These are phyloP conservation scores for Hemiscyllium ocellatum DNA, from an alignment of 2,113 vertebrate genomes.

Conservation along the genomic window DNA sequence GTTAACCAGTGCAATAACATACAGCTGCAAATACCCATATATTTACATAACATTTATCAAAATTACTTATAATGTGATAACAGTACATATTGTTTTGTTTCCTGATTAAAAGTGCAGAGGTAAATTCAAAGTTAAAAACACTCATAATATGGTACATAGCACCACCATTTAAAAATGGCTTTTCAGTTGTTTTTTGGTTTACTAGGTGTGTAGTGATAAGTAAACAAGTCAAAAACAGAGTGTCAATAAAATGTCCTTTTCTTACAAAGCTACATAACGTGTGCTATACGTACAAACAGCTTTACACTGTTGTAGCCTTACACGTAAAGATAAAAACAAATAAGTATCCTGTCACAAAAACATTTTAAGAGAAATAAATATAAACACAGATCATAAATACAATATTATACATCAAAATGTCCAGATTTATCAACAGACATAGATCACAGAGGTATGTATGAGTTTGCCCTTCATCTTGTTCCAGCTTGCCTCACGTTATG, in stretches of 20 bases:
- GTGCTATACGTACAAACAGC: constrained; percentile 26
- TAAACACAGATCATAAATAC: constrained; percentile 31
- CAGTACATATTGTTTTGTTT: constrained; percentile 35
- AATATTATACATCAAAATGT: constrained; percentile 26
- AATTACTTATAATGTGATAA: constrained; percentile 31
- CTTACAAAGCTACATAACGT: constrained; percentile 30
- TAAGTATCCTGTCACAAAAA: constrained; percentile 28
- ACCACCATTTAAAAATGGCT: constrained; percentile 28
- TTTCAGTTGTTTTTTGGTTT: constrained; percentile 31
- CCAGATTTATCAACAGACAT: constrained; percentile 36
- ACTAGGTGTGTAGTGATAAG: constrained; percentile 25
- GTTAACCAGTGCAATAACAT: constrained; percentile 36
- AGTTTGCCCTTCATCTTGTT: constrained; percentile 33
- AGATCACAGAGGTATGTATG: constrained; percentile 34
- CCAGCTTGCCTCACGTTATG: constrained; percentile 19
- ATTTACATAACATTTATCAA: constrained; percentile 32
- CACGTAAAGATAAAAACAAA: constrained; percentile 3
- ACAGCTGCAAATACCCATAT: constrained; percentile 36
- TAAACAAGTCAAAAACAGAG: constrained; percentile 35
- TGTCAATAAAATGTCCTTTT: constrained; percentile 34
- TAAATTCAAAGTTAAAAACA: constrained; percentile 36
- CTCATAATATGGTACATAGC: constrained; percentile 27
- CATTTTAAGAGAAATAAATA: constrained; percentile 36
- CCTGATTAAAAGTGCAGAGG: constrained; percentile 38
- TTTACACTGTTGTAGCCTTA: constrained; percentile 30